phyloP scores from a whole-genome alignment of 2,888 invertebrate genomes.

The Glaucopsyche alexis region DNA sequence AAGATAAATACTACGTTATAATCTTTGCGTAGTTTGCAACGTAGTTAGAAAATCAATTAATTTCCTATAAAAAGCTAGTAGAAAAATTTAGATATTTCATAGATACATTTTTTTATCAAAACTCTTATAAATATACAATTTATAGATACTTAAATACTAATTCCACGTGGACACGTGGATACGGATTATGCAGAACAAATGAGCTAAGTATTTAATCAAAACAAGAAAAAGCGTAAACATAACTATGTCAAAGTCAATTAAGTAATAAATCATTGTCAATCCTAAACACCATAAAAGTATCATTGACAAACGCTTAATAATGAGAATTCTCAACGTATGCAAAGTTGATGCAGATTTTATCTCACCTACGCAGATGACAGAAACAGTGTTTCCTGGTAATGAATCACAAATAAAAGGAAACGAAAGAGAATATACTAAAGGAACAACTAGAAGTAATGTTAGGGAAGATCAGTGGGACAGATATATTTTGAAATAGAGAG shows the following conservation, averaged over 20 bases:
- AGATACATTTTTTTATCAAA: too few relatives aligned
- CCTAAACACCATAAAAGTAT: conserved; percentile 47
- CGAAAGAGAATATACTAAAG: too few relatives aligned
- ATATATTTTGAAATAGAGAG: too few relatives aligned
- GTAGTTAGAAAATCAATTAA: too few relatives aligned
- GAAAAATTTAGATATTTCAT: too few relatives aligned
- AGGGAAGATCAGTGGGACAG: too few relatives aligned
- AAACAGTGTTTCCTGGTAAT: conserved; percentile 32
- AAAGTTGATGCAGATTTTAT: conserved; percentile 49
- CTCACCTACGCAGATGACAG: conserved; percentile 48
- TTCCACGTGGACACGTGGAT: not conserved
- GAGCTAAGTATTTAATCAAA: not conserved
- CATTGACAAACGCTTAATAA: conserved; percentile 54
- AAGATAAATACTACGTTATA: not conserved
- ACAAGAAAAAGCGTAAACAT: not conserved
- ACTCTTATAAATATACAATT: not conserved
- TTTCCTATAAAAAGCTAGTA: too few relatives aligned
- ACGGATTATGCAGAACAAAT: not conserved
- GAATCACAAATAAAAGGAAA: not conserved
- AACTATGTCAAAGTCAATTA: conserved; percentile 3
- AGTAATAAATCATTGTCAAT: conserved; percentile 52
- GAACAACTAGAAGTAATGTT: too few relatives aligned
- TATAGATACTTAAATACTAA: not conserved
- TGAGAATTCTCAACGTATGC: conserved; percentile 51
- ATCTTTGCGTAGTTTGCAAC: too few relatives aligned